phyloP scores from a whole-genome alignment of 2,113 vertebrate species.

The Talpa occidentalis region DNA sequence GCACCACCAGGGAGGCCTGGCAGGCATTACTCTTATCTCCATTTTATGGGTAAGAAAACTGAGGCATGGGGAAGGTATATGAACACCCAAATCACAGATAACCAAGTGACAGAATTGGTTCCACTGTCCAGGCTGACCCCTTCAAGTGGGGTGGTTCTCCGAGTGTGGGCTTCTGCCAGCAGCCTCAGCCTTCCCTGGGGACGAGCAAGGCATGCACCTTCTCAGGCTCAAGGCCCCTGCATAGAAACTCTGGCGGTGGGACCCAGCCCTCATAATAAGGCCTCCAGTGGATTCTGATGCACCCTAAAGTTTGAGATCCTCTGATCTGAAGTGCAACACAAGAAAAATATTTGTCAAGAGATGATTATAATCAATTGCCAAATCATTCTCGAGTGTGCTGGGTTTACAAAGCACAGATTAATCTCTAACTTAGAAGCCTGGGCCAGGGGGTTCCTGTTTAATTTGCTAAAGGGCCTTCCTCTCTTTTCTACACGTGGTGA shows the following conservation, averaged over 20 bases:
- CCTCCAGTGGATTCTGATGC: background rate
- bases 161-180: background rate
- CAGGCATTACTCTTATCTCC: too few relatives aligned
- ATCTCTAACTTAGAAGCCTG: background rate
- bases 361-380: background rate
- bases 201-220: accelerated
- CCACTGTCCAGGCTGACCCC: background rate
- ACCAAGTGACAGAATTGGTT: background rate
- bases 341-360: background rate
- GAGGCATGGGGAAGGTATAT: background rate
- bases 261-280: background rate
- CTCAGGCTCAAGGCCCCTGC: accelerated
- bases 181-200: accelerated
- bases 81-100: background rate
- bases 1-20: too few relatives aligned
- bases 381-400: background rate
- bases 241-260: too few relatives aligned
- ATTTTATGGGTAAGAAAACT: background rate
- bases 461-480: background rate
- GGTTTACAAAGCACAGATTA: background rate
- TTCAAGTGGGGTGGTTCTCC: accelerated
- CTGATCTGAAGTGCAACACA: background rate
- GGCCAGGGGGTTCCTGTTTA: background rate
- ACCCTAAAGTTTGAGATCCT: background rate
- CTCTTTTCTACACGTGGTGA: background rate